Base-by-base conservation (phyloP, 1,140 invertebrate species). In the Pomphorhynchus laevis region DNA sequence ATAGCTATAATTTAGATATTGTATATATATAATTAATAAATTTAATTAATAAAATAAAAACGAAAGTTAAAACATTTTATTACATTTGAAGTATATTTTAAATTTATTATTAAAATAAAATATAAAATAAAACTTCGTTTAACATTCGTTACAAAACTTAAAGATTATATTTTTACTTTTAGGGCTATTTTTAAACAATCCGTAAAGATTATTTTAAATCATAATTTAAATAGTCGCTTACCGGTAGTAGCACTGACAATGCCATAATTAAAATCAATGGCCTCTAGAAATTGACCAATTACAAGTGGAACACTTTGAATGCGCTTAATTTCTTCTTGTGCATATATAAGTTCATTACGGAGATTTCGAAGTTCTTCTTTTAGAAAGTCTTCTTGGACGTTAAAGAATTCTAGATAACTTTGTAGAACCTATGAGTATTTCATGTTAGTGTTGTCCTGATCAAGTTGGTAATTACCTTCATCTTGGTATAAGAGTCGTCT, bases 311-410 rank as follows among this genome's bases (percentile, higher is more conserved):
- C 80, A 53, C 76, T 84, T 54, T 93, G 80, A 51, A 91, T 91
- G 29, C 82, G 65, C 54, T 91, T 91, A 1, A 91, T 77, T 63
- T 68, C 80, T 59, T 91, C 80, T 57, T 93, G 80, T 22, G 82
- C 82, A 62, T 93, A 80, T 2, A 89, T 59, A 51, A 86, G 82
- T 57, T 91, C 82, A 49, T 91, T 91, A 50, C 91, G 89, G 24
- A 93, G 59, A 58, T 91, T 91, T 34, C 79, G 69, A 52, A 84
- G 80, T 55, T 93, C 82, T 67, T 89, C 76, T 61, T 93, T 93
- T 34, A 91, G 84, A 50, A 91, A 91, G 50, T 86, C 79, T 61
- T 91, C 82, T 64, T 89, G 82, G 12, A 91, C 82, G 56, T 82
- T 71, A 3, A 91, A 61, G 58, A 89, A 89, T 56, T 89, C 77